phyloP scores from a whole-genome alignment of 2,888 invertebrate genomes.

The Drosophila lacicola region DNA sequence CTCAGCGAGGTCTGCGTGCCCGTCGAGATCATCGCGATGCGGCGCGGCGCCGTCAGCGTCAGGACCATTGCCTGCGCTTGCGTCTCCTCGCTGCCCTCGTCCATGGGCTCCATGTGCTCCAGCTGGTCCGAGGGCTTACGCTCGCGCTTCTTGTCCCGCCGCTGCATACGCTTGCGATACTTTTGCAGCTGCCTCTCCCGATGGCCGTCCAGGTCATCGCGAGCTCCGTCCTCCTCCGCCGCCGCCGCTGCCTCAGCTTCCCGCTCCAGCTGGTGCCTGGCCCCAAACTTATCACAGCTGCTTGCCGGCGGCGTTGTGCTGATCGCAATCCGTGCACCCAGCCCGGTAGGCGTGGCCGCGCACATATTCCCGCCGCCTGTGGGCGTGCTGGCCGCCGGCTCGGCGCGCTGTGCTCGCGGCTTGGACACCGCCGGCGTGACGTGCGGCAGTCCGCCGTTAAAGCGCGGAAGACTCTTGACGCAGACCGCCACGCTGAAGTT shows the following conservation, averaged over 20 bases:
- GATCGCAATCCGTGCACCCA: conserved; percentile 58
- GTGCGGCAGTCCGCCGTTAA: conserved; percentile 89
- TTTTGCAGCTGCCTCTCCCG: conserved; percentile 84
- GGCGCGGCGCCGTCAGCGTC: conserved; percentile 38
- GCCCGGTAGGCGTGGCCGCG: conserved; percentile 68
- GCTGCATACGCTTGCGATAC: conserved; percentile 85
- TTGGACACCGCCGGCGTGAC: conserved; percentile 64
- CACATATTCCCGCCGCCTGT: conserved; percentile 64
- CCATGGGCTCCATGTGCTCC: conserved; percentile 68
- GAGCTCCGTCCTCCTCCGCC: conserved; percentile 8
- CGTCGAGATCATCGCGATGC: conserved; percentile 84
- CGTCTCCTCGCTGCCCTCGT: conserved; percentile 68
- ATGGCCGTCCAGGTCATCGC: conserved; percentile 74
- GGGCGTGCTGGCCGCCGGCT: conserved; percentile 55
- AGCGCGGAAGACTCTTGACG: conserved; percentile 90
- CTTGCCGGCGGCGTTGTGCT: conserved; percentile 42
- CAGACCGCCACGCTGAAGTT: conserved; percentile 85
- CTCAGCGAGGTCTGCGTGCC: conserved; percentile 84
- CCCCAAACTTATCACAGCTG: conserved; percentile 64
- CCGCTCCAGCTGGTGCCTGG: conserved; percentile 9
- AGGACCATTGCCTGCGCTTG: conserved; percentile 21
- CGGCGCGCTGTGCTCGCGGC: conserved; percentile 23
- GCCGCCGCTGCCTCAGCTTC: background rate
- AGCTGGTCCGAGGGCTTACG: conserved; percentile 58
- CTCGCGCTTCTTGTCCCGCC: conserved; percentile 83